Percentiles rank a stretch among this genome's conserved stretches.
These are phyloP conservation scores for Zaprionus ghesquierei DNA, from an alignment of 1,140 invertebrate species.

Conservation along the genomic window DNA sequence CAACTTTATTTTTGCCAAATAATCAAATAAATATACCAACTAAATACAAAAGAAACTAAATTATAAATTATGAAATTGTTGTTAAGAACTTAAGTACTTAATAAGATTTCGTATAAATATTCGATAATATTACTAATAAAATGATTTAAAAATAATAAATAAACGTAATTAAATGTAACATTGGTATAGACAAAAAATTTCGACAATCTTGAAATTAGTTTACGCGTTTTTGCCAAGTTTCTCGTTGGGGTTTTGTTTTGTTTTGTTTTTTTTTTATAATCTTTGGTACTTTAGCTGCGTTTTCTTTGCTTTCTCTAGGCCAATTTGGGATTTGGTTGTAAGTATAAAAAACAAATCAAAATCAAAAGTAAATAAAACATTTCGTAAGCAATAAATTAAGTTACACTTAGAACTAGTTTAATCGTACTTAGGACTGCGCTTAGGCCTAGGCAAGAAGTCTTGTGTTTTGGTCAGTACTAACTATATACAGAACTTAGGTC, in stretches of 20 bases:
- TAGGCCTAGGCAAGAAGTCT: constrained; percentile 51
- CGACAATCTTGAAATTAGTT: constrained; percentile 36
- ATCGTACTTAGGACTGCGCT: constrained; percentile 13
- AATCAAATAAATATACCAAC: constrained; percentile 47
- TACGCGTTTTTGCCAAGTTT: constrained; percentile 45
- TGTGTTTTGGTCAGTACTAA: constrained; percentile 38
- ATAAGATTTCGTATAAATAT: not conserved
- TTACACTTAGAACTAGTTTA: constrained; percentile 33
- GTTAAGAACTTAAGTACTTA: constrained; percentile 3
- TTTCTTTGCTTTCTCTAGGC: constrained; percentile 53
- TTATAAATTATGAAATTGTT: constrained; percentile 38
- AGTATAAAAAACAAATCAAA: constrained; percentile 38
- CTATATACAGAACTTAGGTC: constrained; percentile 58
- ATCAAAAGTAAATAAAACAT: constrained; percentile 44
- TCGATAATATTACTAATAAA: constrained; percentile 2
- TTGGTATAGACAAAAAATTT: constrained; percentile 56
- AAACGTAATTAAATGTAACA: constrained; percentile 22
- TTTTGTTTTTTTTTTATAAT: constrained; percentile 43
- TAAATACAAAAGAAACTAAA: constrained; percentile 40
- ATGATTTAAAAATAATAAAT: constrained; percentile 28
- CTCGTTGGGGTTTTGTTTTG: constrained; percentile 29
- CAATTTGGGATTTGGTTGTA: constrained; percentile 65
- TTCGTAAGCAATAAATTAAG: constrained; percentile 50
- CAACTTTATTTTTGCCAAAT: constrained; percentile 68
- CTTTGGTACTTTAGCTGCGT: constrained; percentile 82